These are phyloP conservation scores for Plectropomus leopardus DNA, from an alignment of 2,113 vertebrate species.

Conservation along the genomic window DNA sequence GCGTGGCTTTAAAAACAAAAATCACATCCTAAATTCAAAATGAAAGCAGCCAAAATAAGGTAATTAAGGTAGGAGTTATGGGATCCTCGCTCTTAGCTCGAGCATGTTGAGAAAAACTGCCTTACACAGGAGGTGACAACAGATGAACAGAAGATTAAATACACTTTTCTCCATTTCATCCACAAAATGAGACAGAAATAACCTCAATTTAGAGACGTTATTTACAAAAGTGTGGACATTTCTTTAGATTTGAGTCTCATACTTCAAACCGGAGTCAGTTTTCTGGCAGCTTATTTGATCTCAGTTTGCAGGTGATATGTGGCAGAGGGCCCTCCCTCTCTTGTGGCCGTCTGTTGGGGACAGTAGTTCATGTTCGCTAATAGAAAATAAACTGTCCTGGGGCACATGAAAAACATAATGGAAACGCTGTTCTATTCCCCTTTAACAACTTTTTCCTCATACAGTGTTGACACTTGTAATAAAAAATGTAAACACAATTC, in stretches of 20 bases:
- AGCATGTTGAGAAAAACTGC: slow-evolving; percentile 5
- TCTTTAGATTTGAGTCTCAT: background rate
- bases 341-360: slow-evolving; percentile 41
- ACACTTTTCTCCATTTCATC: slow-evolving; percentile 2
- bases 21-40: slow-evolving; percentile 22
- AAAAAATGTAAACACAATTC: slow-evolving; percentile 73
- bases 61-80: slow-evolving; percentile 38
- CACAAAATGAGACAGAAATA: slow-evolving; percentile 16
- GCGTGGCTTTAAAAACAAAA: slow-evolving; percentile 29
- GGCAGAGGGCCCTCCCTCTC: slow-evolving; percentile 12
- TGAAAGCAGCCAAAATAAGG: slow-evolving; percentile 31
- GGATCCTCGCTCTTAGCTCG: slow-evolving; percentile 6
- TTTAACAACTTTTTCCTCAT: slow-evolving; percentile 74
- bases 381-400: slow-evolving; percentile 73
- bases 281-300: slow-evolving; percentile 48
- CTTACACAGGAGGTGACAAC: background rate
- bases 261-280: slow-evolving; percentile 37
- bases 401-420: slow-evolving; percentile 74
- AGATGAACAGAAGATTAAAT: slow-evolving; percentile 24
- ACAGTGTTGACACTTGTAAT: slow-evolving; percentile 60
- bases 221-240: background rate
- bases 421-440: slow-evolving; percentile 57
- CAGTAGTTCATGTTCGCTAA: slow-evolving; percentile 65
- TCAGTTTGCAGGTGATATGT: slow-evolving; percentile 47
- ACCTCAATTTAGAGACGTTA: background rate